Evolutionary conservation across 2,113 vertebrate species (phyloP), one percentile per base, ranked within the genome.

Genomic region (Sapajus apella): DNA sequence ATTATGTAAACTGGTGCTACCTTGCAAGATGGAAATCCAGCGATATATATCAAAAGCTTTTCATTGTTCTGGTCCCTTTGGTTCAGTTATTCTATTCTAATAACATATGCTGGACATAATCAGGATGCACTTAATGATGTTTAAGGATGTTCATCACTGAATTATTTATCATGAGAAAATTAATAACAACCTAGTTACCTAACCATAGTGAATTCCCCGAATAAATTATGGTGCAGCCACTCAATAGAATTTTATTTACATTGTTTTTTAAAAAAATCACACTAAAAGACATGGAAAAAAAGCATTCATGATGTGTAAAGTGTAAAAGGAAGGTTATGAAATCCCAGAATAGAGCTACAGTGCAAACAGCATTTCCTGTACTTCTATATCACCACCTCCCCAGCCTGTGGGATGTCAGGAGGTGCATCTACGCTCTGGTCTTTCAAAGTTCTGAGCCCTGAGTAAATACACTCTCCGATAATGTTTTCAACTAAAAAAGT

Each of bases 21-120:
- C 43, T 81, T 40, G 4, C 9, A 66, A 87, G 32, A 73, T 14
- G 23, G 5, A 85, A 81, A 58, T 72, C 12, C 73, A 25, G 45
- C 80, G 77, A 23, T 27, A 56, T 30, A 35, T 64, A 47, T 10
- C n/a, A 77, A 90, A 64, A 64, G 27, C 27, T 64, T 70, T 82
- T 93, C 52, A 72, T 77, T 30, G 30, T 61, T 35, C 32, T 40
- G 8, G 17, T 83, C 27, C 30, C 86, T 89, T 35, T 79, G 58
- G 40, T 73, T 35, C 20, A 25, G n/a, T 72, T 90, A 64, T 45
- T 58, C 21, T 75, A n/a, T 30, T 92, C 58, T 58, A 79, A 82
- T 95, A 97, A 58, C 21, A 25, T 30, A 90, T 83, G 27, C 45
- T 80, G 58, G 58, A 92, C 47, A 92, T 75, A 72, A 92, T 73